Conservation (phyloP, 2,888 invertebrate genomes). For the Drosophila greeni region DNA sequence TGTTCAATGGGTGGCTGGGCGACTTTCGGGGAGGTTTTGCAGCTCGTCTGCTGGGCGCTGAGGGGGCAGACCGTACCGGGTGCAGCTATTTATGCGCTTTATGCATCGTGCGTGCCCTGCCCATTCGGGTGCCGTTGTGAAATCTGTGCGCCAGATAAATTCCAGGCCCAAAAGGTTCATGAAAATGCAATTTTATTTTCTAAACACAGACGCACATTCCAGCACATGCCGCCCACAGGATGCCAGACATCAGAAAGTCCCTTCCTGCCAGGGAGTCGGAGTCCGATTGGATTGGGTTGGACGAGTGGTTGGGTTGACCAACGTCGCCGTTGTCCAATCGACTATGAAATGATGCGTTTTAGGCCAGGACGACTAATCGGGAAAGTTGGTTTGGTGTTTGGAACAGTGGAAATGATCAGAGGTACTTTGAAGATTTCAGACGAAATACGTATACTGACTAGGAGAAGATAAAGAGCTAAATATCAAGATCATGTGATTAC, state of each 20-base stretch:
- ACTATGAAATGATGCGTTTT: slow-evolving; percentile 69
- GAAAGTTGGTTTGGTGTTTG: slow-evolving; percentile 40
- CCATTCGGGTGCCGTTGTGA: slow-evolving; percentile 47
- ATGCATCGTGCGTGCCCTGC: slow-evolving; percentile 69
- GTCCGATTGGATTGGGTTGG: slow-evolving; percentile 34
- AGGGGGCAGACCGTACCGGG: slow-evolving; percentile 30
- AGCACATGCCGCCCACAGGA: slow-evolving; percentile 26
- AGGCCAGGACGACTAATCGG: slow-evolving; percentile 67
- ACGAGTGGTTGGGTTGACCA: slow-evolving; percentile 49
- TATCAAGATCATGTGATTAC: too few species aligned
- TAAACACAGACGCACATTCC: slow-evolving; percentile 65
- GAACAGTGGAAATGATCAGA: slow-evolving; percentile 36
- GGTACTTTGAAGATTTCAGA: background rate
- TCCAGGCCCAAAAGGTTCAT: slow-evolving; percentile 73
- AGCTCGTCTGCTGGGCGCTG: background rate
- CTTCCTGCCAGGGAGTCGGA: slow-evolving; percentile 44
- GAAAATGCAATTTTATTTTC: slow-evolving; percentile 78
- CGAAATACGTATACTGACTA: too few species aligned
- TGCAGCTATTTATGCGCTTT: slow-evolving; percentile 73
- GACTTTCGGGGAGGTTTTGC: slow-evolving; percentile 3
- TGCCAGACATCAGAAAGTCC: slow-evolving; percentile 25
- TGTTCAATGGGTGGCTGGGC: slow-evolving; percentile 25
- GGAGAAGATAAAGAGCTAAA: background rate
- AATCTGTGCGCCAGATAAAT: slow-evolving; percentile 74
- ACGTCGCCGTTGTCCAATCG: slow-evolving; percentile 66